Percentiles rank a stretch among this genome's conserved stretches.
These are phyloP conservation scores for Halocynthia aurantium DNA, from an alignment of 23 tunicate genomes.

Conservation along the genomic window DNA sequence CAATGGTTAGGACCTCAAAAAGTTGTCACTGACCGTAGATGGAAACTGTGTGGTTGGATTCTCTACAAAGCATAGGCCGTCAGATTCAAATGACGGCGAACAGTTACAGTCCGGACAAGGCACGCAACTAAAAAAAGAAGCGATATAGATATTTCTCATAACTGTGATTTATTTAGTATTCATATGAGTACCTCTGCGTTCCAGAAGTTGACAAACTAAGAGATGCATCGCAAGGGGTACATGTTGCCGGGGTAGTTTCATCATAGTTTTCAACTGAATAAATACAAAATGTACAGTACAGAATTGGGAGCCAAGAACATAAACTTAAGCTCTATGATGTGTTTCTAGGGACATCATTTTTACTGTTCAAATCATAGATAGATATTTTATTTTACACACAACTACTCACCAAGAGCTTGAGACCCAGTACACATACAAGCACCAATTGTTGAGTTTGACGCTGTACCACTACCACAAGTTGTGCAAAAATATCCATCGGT, in stretches of 20 bases:
- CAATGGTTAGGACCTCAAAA: not conserved
- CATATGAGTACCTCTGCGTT: no score
- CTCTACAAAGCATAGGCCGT: not conserved
- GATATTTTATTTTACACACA: not conserved
- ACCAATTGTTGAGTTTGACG: not conserved
- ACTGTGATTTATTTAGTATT: no score
- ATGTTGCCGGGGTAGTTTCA: not conserved
- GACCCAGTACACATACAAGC: slow-evolving; percentile 9
- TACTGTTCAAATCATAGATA: not conserved
- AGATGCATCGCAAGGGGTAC: not conserved
- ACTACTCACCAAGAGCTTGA: slow-evolving; percentile 8
- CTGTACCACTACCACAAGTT: not conserved
- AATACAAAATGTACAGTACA: no score
- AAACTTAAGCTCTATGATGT: no score
- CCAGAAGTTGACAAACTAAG: not conserved
- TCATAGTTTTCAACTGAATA: not conserved
- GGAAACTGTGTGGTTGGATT: not conserved
- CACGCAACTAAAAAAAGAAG: not conserved
- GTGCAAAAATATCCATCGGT: slow-evolving; percentile 23
- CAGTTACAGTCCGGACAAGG: slow-evolving; percentile 3
- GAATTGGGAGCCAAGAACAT: no score
- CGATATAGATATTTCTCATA: not conserved
- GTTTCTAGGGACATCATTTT: no score
- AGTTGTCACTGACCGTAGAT: not conserved
- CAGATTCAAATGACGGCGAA: not conserved